A percentile compares a stretch with the other conserved stretches of the same genome.
Conservation (phyloP, 2,888 invertebrate species). For the Euclidia mi region DNA sequence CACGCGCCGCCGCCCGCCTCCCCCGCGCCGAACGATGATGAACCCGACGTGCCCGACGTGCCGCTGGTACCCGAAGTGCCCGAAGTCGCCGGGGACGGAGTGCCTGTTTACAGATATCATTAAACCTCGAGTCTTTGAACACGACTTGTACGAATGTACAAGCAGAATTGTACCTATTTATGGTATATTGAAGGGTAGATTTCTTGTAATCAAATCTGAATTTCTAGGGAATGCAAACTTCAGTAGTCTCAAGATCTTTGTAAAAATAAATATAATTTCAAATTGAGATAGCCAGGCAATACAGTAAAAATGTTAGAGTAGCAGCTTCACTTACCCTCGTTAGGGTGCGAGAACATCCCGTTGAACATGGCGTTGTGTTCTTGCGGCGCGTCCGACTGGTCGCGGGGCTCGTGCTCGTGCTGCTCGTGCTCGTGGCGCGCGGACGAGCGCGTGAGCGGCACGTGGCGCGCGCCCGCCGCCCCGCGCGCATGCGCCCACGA, state of each 20-base stretch:
- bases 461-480: constrained; percentile 90
- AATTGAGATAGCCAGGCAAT: too few relatives aligned
- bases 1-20: constrained; percentile 42
- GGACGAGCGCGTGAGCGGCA: constrained; percentile 95
- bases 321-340: constrained; percentile 64
- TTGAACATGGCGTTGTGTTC: constrained; percentile 37
- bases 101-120: constrained; percentile 51
- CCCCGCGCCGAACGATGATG: too few relatives aligned
- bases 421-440: constrained; percentile 73
- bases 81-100: constrained; percentile 68
- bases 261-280: too few relatives aligned
- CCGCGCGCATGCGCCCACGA: constrained; percentile 93
- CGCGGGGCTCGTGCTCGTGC: constrained; percentile 20
- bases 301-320: too few relatives aligned
- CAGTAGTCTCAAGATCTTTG: too few relatives aligned
- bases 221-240: too few relatives aligned
- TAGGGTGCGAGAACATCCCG: constrained; percentile 54
- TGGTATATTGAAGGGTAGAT: too few relatives aligned
- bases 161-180: too few relatives aligned
- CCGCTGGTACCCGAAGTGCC: constrained; percentile 52
- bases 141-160: too few relatives aligned
- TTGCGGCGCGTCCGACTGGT: constrained; percentile 16
- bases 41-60: constrained; percentile 26
- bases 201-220: too few relatives aligned
- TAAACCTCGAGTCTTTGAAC: too few relatives aligned